Conservation (phyloP, 2,888 invertebrate species). For the Pristionchus exspectatus region DNA sequence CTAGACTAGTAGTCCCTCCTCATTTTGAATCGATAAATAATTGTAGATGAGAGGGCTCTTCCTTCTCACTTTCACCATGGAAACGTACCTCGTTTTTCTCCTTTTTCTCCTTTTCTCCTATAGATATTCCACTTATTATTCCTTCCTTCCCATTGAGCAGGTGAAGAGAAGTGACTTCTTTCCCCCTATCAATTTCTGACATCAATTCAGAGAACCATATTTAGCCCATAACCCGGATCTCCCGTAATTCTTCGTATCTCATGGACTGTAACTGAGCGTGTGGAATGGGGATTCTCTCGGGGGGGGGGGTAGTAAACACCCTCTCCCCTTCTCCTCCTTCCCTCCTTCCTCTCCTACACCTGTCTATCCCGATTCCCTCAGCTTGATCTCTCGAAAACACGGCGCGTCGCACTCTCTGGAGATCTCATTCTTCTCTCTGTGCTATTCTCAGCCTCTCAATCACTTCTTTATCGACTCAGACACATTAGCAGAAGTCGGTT, state of each 20-base stretch:
- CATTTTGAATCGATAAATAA: background rate
- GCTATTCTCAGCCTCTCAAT: slow-evolving; percentile 15
- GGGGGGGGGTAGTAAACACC: background rate
- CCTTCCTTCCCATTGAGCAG: background rate
- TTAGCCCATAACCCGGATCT: background rate
- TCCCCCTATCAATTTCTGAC: background rate
- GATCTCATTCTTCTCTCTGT: slow-evolving; percentile 8
- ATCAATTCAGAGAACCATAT: background rate
- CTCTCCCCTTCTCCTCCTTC: background rate
- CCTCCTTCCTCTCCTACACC: background rate
- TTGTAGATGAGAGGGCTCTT: background rate
- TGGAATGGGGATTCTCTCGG: background rate
- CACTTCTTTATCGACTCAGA: background rate
- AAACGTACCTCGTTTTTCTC: background rate
- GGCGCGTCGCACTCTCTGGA: background rate
- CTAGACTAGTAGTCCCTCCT: background rate
- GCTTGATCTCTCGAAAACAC: slow-evolving; percentile 40
- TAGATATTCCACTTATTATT: background rate
- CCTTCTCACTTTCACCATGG: slow-evolving; percentile 24
- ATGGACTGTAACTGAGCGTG: slow-evolving; percentile 1
- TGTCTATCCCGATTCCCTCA: slow-evolving; percentile 25
- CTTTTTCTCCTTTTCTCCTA: background rate
- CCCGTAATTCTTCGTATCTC: background rate
- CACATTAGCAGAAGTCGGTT: background rate
- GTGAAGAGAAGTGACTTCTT: background rate